Conservation (phyloP, 1,140 invertebrate genomes). For the Parasteatoda tepidariorum region DNA sequence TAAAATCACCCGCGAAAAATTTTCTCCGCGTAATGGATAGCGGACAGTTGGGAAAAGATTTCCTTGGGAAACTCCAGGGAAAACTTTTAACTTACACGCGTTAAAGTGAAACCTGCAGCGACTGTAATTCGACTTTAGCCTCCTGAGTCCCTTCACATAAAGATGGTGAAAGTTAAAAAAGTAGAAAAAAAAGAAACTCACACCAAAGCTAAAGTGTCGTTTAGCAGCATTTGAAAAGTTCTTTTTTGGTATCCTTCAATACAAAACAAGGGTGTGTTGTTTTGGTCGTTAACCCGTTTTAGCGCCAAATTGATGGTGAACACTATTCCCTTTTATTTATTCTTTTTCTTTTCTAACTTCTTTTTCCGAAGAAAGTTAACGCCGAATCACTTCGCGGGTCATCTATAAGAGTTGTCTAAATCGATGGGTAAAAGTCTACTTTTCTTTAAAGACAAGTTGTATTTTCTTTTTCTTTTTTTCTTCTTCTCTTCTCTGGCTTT, state of each 20-base stretch:
- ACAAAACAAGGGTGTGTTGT: slow-evolving; percentile 41
- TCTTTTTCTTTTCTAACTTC: not conserved
- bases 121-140: slow-evolving; percentile 44
- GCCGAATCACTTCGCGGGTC: slow-evolving; percentile 44
- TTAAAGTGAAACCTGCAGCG: slow-evolving; percentile 50
- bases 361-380: slow-evolving; percentile 11
- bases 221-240: slow-evolving; percentile 45
- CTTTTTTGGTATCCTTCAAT: slow-evolving; percentile 18
- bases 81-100: slow-evolving; percentile 50
- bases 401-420: slow-evolving; percentile 58
- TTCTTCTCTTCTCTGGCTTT: slow-evolving; percentile 17
- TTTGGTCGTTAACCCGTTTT: slow-evolving; percentile 58
- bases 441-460: not conserved
- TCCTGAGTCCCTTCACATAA: not conserved
- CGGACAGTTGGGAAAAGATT: slow-evolving; percentile 39
- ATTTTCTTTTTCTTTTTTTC: not conserved
- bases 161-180: not conserved
- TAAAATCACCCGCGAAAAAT: slow-evolving; percentile 53
- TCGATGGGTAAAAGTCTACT: slow-evolving; percentile 24
- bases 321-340: not conserved
- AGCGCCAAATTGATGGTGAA: slow-evolving; percentile 52
- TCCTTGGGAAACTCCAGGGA: slow-evolving; percentile 9
- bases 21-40: slow-evolving; percentile 45
- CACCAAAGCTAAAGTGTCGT: slow-evolving; percentile 35
- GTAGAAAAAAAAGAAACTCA: not conserved